Evolutionary conservation across 2,797 vertebrate genomes (phyloP), one percentile per base, ranked within the genome.

Genomic region (Arctocebus calabarensis): DNA sequence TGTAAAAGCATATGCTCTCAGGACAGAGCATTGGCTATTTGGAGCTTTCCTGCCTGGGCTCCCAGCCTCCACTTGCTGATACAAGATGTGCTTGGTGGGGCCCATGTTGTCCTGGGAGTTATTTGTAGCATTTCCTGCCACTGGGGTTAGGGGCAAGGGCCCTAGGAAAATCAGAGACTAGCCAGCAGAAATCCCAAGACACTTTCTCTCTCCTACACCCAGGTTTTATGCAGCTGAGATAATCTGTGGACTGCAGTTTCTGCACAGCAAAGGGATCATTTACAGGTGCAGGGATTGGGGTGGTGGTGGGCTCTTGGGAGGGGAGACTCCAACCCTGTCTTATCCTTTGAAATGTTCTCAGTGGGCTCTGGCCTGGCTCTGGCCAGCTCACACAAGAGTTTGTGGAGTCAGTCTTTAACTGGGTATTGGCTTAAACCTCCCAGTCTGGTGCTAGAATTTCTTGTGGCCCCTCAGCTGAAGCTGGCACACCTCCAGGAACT

Each of bases 151-250:
- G 37, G 57, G 7, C 25, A 79, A 75, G 75, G 78, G 70, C 66
- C 61, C 11, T 0, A 37, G n/a, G n/a, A 75, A 81, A 88, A 83
- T 23, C 59, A n/a, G 70, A 48, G 55, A 19, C 81, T 74, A 19
- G 16, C 55, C 0, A 12, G 34, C 61, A 81, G 77, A 86, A 88
- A 43, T 88, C n/a, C n/a, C 61, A 20, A 62, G 79, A 90, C 57
- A 34, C 66, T 79, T 34, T 34, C 7, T 90, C 40, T 90, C 79
- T 88, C 20, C 94, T 29, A 95, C 79, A 2, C 90, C 79, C 97
- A 99, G 99, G 98, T 99, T 99, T 98, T 99, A 99, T 2, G 98
- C 97, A 71, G 99, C 99, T 74, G 99, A 99, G 98, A 99, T 99
- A 84, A 93, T 99, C 61, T 99, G 99, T 66, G 99, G 99, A 48